Evolutionary conservation across 1,140 invertebrate genomes (phyloP).

Genomic region (Drosophila tsacasi): DNA sequence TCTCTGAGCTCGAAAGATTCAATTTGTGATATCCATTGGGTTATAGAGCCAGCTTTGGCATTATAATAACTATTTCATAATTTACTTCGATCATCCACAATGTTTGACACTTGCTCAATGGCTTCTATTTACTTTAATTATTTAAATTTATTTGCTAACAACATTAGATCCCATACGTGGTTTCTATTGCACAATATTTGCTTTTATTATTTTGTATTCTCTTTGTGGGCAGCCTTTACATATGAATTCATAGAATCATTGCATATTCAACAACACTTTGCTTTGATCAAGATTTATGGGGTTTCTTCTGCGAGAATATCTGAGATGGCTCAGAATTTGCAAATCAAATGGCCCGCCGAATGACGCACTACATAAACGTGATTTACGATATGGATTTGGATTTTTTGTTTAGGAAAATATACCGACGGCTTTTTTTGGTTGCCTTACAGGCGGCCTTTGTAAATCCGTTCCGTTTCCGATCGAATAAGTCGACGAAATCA

Average conservation of each 20-base stretch:
- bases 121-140: conserved; percentile 62
- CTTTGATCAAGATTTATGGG: conserved; percentile 73
- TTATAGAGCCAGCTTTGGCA: conserved; percentile 51
- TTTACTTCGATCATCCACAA: conserved; percentile 58
- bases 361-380: conserved; percentile 48
- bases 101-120: conserved; percentile 71
- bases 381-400: not conserved
- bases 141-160: conserved; percentile 43
- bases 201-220: conserved; percentile 29
- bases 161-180: conserved; percentile 30
- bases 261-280: conserved; percentile 75
- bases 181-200: conserved; percentile 56
- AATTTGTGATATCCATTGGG: conserved; percentile 81
- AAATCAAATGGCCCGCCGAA: conserved; percentile 64
- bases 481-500: conserved; percentile 37
- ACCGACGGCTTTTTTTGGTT: conserved; percentile 69
- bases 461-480: conserved; percentile 67
- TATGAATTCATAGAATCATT: conserved; percentile 53
- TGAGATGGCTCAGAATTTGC: conserved; percentile 52
- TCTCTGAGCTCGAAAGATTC: conserved; percentile 73
- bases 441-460: conserved; percentile 9
- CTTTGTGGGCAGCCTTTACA: conserved; percentile 26
- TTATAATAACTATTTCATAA: conserved; percentile 61
- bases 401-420: conserved; percentile 8
- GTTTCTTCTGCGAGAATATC: conserved; percentile 52